Evolutionary conservation across 2,888 invertebrate species (phyloP).

Genomic region (Drosophila austrosaltans): DNA sequence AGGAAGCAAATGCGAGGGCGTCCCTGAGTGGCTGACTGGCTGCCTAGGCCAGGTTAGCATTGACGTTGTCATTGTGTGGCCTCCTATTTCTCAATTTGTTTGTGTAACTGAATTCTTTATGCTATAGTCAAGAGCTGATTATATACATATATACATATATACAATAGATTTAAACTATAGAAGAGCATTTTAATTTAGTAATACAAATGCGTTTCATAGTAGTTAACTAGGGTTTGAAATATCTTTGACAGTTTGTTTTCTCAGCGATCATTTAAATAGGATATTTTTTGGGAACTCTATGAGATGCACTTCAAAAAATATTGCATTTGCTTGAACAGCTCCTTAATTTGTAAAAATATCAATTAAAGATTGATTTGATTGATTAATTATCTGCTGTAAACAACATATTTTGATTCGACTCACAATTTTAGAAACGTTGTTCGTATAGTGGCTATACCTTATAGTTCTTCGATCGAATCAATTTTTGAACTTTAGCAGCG

Average conservation of each 20-base stretch:
- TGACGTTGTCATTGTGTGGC: conserved; percentile 14
- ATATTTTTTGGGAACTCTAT: too few species aligned
- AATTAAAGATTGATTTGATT: too few species aligned
- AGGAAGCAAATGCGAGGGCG: conserved; percentile 19
- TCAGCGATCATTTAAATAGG: not conserved
- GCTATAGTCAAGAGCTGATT: conserved; percentile 1
- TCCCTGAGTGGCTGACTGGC: conserved; percentile 21
- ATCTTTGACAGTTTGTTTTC: not conserved
- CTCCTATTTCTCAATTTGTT: not conserved
- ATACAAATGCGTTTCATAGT: not conserved
- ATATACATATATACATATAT: not conserved
- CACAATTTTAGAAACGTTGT: too few species aligned
- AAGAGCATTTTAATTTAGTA: not conserved
- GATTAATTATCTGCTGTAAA: too few species aligned
- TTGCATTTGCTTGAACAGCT: too few species aligned
- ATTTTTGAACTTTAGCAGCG: too few species aligned
- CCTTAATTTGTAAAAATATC: too few species aligned
- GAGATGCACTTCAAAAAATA: too few species aligned
- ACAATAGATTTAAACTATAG: not conserved
- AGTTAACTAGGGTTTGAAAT: not conserved
- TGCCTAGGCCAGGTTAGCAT: conserved; percentile 12
- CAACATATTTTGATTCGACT: too few species aligned
- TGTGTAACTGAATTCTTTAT: conserved; percentile 16
- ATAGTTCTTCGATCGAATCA: too few species aligned
- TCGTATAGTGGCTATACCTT: too few species aligned